These are phyloP conservation scores for Brachypteracias leptosomus DNA, from an alignment of 2,113 vertebrate genomes.

Conservation along the genomic window DNA sequence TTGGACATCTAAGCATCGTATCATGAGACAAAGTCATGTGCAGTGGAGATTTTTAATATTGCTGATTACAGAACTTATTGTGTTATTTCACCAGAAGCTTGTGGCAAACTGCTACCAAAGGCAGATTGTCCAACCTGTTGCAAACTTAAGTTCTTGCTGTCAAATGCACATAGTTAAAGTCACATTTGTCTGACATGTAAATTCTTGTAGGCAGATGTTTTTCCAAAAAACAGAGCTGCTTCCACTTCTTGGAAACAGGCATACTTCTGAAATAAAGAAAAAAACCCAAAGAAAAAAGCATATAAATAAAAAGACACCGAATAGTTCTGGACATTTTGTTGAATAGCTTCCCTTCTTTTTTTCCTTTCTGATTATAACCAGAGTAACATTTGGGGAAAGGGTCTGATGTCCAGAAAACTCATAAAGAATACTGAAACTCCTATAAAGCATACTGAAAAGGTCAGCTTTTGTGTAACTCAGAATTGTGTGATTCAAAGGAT, in stretches of 20 bases:
- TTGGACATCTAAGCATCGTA: not conserved
- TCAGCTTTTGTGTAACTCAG: constrained; percentile 31
- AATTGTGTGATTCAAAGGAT: constrained; percentile 29
- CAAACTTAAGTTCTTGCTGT: not conserved
- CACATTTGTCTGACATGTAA: rapidly evolving
- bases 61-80: not conserved
- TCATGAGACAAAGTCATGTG: rapidly evolving
- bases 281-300: not conserved
- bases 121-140: not conserved
- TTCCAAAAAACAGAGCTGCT: not conserved
- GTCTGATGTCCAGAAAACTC: not conserved
- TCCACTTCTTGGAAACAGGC: not conserved
- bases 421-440: constrained; percentile 10
- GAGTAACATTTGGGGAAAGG: constrained; percentile 35
- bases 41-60: not conserved
- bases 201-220: not conserved
- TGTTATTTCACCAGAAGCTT: not conserved
- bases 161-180: not conserved
- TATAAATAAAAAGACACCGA: not conserved
- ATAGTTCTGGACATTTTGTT: not conserved
- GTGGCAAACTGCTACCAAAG: not conserved
- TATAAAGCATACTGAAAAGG: constrained; percentile 55
- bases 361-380: constrained; percentile 38
- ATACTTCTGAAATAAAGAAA: not conserved
- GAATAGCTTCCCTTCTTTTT: not conserved